phyloP scores from a whole-genome alignment of 2,888 invertebrate species.

The Dasypogon diadema region DNA sequence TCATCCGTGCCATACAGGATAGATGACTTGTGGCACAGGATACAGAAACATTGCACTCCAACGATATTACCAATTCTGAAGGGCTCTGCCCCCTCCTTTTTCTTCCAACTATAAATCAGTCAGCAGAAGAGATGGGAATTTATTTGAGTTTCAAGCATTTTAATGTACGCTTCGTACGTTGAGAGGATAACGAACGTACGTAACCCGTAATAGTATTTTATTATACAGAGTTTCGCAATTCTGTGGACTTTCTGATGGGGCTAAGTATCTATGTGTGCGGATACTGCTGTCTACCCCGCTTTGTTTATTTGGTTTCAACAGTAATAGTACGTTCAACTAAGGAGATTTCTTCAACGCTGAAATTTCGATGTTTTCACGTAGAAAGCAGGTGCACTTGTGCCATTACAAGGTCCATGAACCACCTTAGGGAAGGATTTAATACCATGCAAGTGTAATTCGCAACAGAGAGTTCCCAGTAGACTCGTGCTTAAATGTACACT shows the following conservation, averaged over 20 bases:
- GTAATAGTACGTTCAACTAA: neutral
- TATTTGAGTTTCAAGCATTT: constrained; percentile 37
- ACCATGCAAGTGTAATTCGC: constrained; percentile 41
- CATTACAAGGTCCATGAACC: constrained; percentile 39
- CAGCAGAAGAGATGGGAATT: constrained; percentile 35
- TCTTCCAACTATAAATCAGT: constrained; percentile 41
- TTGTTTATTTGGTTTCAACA: constrained; percentile 29
- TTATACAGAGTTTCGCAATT: constrained; percentile 8
- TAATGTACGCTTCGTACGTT: constrained; percentile 30
- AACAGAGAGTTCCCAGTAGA: constrained; percentile 1
- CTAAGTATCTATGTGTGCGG: neutral
- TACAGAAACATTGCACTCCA: neutral
- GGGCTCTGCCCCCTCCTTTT: constrained; percentile 33
- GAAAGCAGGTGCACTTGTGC: constrained; percentile 31
- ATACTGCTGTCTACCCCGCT: neutral
- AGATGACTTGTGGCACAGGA: neutral
- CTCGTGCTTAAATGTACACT: neutral
- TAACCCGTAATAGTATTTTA: constrained; percentile 26
- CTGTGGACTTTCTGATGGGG: constrained; percentile 1
- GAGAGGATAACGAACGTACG: constrained; percentile 26
- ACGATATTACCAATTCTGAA: constrained; percentile 31
- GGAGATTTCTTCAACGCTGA: constrained; percentile 15
- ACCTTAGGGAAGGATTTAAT: constrained; percentile 19
- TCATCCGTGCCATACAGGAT: neutral
- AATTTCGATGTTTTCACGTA: constrained; percentile 32